Base-by-base conservation (phyloP, 2,888 invertebrate species). In the Polydrusus tereticollis region DNA sequence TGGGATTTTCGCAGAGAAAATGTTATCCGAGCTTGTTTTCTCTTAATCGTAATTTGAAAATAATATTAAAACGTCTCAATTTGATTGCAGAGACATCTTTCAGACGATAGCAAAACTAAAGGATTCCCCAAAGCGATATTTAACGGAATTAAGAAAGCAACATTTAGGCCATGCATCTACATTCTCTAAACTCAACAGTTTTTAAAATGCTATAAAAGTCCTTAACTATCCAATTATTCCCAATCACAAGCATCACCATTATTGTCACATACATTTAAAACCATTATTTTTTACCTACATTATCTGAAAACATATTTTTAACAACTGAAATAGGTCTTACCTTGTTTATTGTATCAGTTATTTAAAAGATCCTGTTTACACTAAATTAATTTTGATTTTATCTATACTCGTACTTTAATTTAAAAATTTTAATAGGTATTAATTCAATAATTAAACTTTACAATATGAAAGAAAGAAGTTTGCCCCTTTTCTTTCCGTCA, bases 321-420 rank as follows among this genome's bases (percentile, higher is more conserved):
- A 18, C 12, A 52, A 52, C 65, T 57, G 43, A 55, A 55, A 26
- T 20, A 21, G 7, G 16, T 55, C 16, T 16, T 55, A 29, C 52
- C 69, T 57, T 36, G 4, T 45, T 29, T 57, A 29, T 38, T n/a
- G 10, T 45, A 43, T 55, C 26, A 26, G 7, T 26, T 55, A 23
- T 6, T 23, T 2, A 26, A 20, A 55, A 69, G 69, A 29, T 62
- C 63, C 63, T 33, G 69, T 69, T 69, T 69, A 63, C 69, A 69
- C 63, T 10, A 2, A 23, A 47, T 4, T 5, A 10, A 12, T 2
- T 2, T 10, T 36, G 36, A 36, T n/a, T n/a, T n/a, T n/a, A n/a
- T n/a, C n/a, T n/a, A n/a, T n/a, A n/a, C n/a, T n/a, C n/a, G n/a
- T n/a, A n/a, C n/a, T n/a, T n/a, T n/a, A n/a, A n/a, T n/a, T n/a